Percentiles rank a stretch among this genome's conserved stretches.
Conservation (phyloP, 2,888 invertebrate species). For the Lepidochitona cinerea region DNA sequence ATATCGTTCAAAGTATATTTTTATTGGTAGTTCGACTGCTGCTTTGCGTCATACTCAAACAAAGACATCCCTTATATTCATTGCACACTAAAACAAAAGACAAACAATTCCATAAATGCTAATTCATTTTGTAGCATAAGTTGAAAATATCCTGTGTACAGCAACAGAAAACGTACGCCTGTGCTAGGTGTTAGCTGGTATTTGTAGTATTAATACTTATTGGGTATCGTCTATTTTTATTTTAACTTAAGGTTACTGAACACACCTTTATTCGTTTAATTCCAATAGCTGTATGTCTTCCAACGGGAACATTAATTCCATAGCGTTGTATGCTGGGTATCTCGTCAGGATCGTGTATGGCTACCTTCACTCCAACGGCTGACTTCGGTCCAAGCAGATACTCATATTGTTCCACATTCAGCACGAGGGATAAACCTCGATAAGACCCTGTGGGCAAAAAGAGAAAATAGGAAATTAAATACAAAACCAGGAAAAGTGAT, state of each 20-base stretch:
- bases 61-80: too few species aligned
- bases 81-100: too few species aligned
- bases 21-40: too few species aligned
- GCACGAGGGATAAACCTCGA: neutral
- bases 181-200: too few species aligned
- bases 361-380: neutral
- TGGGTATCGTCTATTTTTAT: too few species aligned
- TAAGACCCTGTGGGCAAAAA: neutral
- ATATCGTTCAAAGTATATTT: too few species aligned
- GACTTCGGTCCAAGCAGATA: slow-evolving; percentile 7
- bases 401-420: slow-evolving; percentile 9
- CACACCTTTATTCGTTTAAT: neutral
- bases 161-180: too few species aligned
- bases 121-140: too few species aligned
- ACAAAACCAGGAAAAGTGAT: neutral
- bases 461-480: slow-evolving; percentile 3
- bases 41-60: too few species aligned
- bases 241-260: neutral
- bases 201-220: too few species aligned
- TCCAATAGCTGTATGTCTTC: neutral
- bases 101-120: too few species aligned
- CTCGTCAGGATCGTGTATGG: neutral
- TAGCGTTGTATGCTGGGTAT: neutral
- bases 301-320: neutral
- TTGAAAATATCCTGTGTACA: too few species aligned